Evolutionary conservation across 2,888 invertebrate species (phyloP), one percentile per base, ranked within the genome.

Genomic region (Itoplectis maculator): DNA sequence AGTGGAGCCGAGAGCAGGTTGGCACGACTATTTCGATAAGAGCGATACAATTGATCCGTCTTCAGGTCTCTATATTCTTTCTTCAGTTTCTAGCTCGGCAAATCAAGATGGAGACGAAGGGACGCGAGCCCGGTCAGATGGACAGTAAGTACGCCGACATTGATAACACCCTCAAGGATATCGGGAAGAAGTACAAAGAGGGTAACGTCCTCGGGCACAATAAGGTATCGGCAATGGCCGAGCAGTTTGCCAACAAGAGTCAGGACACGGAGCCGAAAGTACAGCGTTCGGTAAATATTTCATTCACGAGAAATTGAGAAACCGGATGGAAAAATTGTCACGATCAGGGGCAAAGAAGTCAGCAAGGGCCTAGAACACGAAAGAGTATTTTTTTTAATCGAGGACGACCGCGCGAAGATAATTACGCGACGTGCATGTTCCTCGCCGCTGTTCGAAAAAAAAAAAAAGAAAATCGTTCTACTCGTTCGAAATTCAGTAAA

Each of bases 201-300:
- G 97, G 98, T 89, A 95, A 95, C 87, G 93, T 95, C 66, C 93
- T 96, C 86, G 96, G 96, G 66, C 94, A 94, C 86, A 96, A 96
- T 92, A 97, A 97, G 93, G 98, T 98, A 9, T 97, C 98, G 47
- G 96, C 96, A 76, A 96, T 98, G 93, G 97, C 97, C n/a, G 97
- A 97, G 92, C 95, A 97, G 89, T 95, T 96, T 89, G 94, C 94
- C 69, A 93, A 92, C 88, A 95, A 94, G 88, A 93, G 94, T 88
- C 94, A 94, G 88, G 94, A 93, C 83, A 88, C 93, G 61, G 94
- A 94, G 88, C 93, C 94, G 37, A 94, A 94, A 86, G 91, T 93
- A 73, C 94, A 94, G 88, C 94, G 93, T 93, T 94, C 93, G 90
- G 94, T 94, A 93, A 95, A 94, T 94, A 93, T 87, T n/a, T 75